Base-by-base conservation (phyloP, 2,113 vertebrate species). In the Istiophorus platypterus region DNA sequence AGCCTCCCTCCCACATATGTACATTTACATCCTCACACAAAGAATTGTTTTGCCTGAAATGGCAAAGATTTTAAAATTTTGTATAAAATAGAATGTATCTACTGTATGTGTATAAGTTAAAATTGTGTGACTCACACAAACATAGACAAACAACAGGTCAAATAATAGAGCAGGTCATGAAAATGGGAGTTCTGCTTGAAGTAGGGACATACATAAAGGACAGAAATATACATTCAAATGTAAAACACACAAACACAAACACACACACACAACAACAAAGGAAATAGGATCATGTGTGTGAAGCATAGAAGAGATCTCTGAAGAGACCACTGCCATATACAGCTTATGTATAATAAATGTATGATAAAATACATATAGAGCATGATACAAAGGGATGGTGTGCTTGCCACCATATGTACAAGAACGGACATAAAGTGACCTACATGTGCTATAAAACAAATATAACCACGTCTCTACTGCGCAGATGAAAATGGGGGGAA, bases 261-360 rank as follows among this genome's bases (percentile, higher is more conserved):
- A 34, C 31, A 34, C 31, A 34, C 31, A 34, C 31, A 34, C 31
- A 39, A 20, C n/a, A 64, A 3, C 5, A 39, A 15, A 37, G 37
- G n/a, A 39, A 69, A 42, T 27, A 4, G 62, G 8, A 71, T 73
- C 45, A 62, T 20, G 37, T 45, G 41, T 51, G 45, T 29, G n/a
- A 71, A 26, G 47, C 45, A 63, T 20, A 7, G 37, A 7, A 42
- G 2, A 42, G 41, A 42, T 42, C 41, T 42, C 11, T 42, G 41
- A 51, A 47, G 49, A 67, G 4, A 57, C n/a, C 24, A 34, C 26
- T 37, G 37, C 45, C 26, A 26, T 37, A 2, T 27, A 65, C 3
- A 45, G 29, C 34, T 56, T 11, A 67, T 69, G 47, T 68, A n/a
- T 67, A 66, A 76, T 71, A 52, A 42, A 76, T 72, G 49, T 72